Evolutionary conservation across 2,888 invertebrate genomes (phyloP), one percentile per base, ranked within the genome.

Genomic region (Agelastica alni): DNA sequence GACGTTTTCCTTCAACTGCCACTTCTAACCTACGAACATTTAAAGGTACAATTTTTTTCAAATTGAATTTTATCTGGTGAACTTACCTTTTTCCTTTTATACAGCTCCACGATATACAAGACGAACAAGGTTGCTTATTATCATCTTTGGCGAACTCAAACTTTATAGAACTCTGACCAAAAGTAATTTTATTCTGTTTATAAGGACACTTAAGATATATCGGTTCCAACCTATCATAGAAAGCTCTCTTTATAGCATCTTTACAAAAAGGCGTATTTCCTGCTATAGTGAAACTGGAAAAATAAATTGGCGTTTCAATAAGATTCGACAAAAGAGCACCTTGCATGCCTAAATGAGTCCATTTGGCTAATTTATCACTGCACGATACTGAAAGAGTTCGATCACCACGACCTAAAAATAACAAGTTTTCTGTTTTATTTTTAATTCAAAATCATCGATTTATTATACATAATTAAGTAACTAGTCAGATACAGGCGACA

Each of bases 291-390:
- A 93, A 81, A 46, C 85, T 82, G 47, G 80, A 76, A 0, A 96
- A 77, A 72, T 84, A 86, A 67, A 96, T 82, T 7, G 89, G 87
- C 53, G 79, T 69, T 2, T 78, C 69, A 14, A 94, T 74, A 17
- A 95, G 73, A 56, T 85, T 74, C 57, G 85, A 84, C 41, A 96
- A 71, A 2, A 96, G 76, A 2, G 90, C 85, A 2, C 96, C 96
- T 79, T 92, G 95, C 17, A 93, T 72, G 0, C 96, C 96, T 22
- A 93, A 71, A 56, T 89, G 79, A 70, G 89, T 86, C 96, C 96
- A 97, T 67, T 87, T 86, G 2, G 93, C 86, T 9, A 97, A 78
- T 81, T 97, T 97, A 77, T 97, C 96, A 75, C 94, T 96, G 75
- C 96, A 97, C 0, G 94, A 94, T 66, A 96, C 85, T 6, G 94